Percentiles rank a stretch among this genome's conserved stretches.
Evolutionary conservation across 2,888 invertebrate species (phyloP).

Genomic region (Zeuzera pyrina): DNA sequence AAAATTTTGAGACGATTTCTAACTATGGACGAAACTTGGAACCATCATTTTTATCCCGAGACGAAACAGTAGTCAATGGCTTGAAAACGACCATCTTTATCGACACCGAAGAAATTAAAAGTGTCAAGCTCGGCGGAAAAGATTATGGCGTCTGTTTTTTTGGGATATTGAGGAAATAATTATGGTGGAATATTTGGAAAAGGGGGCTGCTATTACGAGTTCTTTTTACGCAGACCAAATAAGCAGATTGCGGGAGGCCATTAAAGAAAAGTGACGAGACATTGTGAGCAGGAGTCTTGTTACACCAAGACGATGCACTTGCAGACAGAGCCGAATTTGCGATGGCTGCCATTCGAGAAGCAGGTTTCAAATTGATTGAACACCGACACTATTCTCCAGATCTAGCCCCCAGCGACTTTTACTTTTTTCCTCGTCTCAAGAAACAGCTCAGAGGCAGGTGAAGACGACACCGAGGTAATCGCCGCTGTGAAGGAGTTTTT

Average conservation of each 20-base stretch:
- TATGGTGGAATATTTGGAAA: slow-evolving; percentile 9
- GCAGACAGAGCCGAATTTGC: slow-evolving; percentile 15
- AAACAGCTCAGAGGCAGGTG: slow-evolving; percentile 12
- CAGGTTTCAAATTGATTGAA: slow-evolving; percentile 13
- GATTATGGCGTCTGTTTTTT: slow-evolving; percentile 13
- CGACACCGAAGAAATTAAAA: too few relatives aligned
- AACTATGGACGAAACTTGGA: too few relatives aligned
- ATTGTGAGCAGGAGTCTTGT: too few relatives aligned
- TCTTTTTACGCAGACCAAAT: slow-evolving; percentile 9
- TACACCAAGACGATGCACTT: slow-evolving; percentile 14
- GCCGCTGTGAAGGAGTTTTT: slow-evolving; percentile 11
- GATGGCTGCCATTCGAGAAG: slow-evolving; percentile 17
- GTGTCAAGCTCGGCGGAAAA: slow-evolving; percentile 3
- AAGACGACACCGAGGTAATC: slow-evolving; percentile 12
- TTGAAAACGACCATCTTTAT: too few relatives aligned
- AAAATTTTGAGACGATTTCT: too few relatives aligned
- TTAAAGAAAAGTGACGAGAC: too few relatives aligned
- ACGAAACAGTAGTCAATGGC: too few relatives aligned
- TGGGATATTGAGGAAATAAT: slow-evolving; percentile 10
- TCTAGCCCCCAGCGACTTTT: slow-evolving; percentile 17
- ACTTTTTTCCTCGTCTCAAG: slow-evolving; percentile 16
- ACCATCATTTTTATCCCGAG: too few relatives aligned
- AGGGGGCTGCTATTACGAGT: too few relatives aligned
- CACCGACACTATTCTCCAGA: slow-evolving; percentile 15
- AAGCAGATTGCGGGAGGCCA: too few relatives aligned